Percentiles rank a stretch among this genome's conserved stretches.
phyloP scores from a whole-genome alignment of 2,888 invertebrate genomes.

The Augiades crinisus region DNA sequence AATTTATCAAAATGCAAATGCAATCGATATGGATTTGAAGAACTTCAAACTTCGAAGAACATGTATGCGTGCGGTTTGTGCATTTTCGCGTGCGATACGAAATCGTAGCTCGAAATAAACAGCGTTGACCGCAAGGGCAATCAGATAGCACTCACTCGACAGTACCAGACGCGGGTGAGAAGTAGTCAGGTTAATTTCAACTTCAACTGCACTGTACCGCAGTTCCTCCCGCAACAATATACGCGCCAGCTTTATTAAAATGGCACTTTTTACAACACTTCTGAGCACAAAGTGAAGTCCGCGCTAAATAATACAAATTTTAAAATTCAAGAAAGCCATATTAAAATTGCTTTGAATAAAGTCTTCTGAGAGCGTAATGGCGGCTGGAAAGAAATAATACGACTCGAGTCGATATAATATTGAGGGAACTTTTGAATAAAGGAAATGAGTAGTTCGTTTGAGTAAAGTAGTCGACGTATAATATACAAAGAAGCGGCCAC shows the following conservation, averaged over 20 bases:
- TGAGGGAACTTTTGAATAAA: conserved; percentile 62
- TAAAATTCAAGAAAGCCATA: conserved; percentile 17
- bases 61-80: conserved; percentile 3
- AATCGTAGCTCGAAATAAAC: conserved; percentile 19
- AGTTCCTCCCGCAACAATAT: conserved; percentile 8
- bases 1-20: no score
- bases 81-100: conserved; percentile 17
- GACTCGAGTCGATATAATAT: conserved; percentile 48
- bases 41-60: background rate
- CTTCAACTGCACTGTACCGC: conserved; percentile 1
- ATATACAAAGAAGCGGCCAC: conserved; percentile 71
- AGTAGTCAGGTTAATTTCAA: conserved; percentile 24
- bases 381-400: conserved; percentile 32
- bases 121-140: conserved; percentile 21
- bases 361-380: background rate
- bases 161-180: conserved; percentile 19
- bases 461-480: conserved; percentile 56
- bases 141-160: conserved; percentile 24
- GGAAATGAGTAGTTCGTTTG: conserved; percentile 71
- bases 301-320: conserved; percentile 22
- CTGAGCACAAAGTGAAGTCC: background rate
- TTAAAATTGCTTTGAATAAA: conserved; percentile 17
- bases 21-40: no score
- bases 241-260: conserved; percentile 19
- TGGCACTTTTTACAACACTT: conserved; percentile 14